These are phyloP conservation scores for Gnatocerus cornutus DNA, from an alignment of 2,888 invertebrate species.

Conservation along the genomic window DNA sequence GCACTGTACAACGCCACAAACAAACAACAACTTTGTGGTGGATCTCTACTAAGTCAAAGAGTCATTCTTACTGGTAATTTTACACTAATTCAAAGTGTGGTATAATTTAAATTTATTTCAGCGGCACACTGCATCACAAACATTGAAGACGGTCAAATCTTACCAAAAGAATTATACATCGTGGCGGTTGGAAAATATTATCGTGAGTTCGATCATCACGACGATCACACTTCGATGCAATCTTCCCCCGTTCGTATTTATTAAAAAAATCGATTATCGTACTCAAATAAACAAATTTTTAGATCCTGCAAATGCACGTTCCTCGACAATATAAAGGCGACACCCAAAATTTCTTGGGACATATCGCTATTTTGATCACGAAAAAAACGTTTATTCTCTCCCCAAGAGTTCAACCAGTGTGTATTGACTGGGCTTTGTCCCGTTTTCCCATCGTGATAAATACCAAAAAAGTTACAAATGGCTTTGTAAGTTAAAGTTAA, in stretches of 20 bases:
- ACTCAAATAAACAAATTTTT: conserved; percentile 18
- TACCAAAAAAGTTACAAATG: not conserved
- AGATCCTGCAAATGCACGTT: conserved; percentile 22
- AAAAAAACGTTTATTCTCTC: conserved; percentile 17
- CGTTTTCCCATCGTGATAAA: not conserved
- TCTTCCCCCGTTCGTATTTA: conserved; percentile 55
- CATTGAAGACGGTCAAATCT: conserved; percentile 32
- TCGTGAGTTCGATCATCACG: conserved; percentile 56
- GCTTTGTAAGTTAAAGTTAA: not conserved
- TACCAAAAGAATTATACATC: conserved; percentile 43
- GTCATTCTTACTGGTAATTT: conserved; percentile 62
- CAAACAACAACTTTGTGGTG: conserved; percentile 59
- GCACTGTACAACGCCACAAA: conserved; percentile 57
- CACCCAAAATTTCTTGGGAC: conserved; percentile 22
- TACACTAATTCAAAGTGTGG: not conserved
- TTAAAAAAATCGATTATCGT: not conserved
- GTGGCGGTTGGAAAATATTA: conserved; percentile 66
- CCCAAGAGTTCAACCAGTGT: conserved; percentile 28
- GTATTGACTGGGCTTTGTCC: conserved; percentile 5
- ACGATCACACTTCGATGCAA: conserved; percentile 59
- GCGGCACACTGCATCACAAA: conserved; percentile 65
- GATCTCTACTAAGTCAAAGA: conserved; percentile 60
- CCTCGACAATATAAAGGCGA: conserved; percentile 15
- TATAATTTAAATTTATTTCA: conserved; percentile 46
- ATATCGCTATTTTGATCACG: conserved; percentile 41